Evolutionary conservation across 2,797 vertebrate genomes (phyloP).

Genomic region (Gallinago nigripennis): DNA sequence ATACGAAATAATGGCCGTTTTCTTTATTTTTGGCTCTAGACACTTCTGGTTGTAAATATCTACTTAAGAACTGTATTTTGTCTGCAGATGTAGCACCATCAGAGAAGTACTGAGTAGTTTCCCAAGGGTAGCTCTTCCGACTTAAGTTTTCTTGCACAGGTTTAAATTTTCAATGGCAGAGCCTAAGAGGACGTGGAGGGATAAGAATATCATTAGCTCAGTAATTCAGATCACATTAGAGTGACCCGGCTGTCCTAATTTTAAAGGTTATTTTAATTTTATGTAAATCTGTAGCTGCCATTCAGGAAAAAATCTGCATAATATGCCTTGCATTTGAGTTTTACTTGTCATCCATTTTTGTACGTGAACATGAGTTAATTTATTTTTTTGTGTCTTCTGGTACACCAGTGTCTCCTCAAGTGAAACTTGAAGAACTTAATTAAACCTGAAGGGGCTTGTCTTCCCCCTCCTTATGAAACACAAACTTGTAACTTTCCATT

Average conservation of each 20-base stretch:
- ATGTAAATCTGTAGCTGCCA: constrained; percentile 46
- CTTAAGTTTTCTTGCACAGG: neutral
- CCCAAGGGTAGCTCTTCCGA: neutral
- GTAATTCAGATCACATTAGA: constrained; percentile 59
- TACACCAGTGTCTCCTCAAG: neutral
- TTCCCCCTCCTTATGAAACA: neutral
- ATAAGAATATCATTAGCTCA: constrained; percentile 52
- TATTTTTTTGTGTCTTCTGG: neutral
- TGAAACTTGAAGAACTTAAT: constrained; percentile 11
- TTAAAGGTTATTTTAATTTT: constrained; percentile 64
- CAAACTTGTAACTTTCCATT: neutral
- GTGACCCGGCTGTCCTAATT: constrained; percentile 43
- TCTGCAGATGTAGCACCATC: neutral
- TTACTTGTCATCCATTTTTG: constrained; percentile 22
- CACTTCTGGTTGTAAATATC: neutral
- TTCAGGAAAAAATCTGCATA: constrained; percentile 27
- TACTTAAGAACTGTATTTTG: neutral
- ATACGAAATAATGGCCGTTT: neutral
- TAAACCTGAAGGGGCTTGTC: neutral
- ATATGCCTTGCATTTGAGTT: constrained; percentile 37
- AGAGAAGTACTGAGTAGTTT: neutral
- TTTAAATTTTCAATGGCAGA: constrained; percentile 32
- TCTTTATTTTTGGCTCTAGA: neutral
- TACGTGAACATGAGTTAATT: constrained; percentile 10
- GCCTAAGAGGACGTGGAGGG: neutral